Base-by-base conservation (phyloP, 2,888 invertebrate species). In the Achlya flavicornis region DNA sequence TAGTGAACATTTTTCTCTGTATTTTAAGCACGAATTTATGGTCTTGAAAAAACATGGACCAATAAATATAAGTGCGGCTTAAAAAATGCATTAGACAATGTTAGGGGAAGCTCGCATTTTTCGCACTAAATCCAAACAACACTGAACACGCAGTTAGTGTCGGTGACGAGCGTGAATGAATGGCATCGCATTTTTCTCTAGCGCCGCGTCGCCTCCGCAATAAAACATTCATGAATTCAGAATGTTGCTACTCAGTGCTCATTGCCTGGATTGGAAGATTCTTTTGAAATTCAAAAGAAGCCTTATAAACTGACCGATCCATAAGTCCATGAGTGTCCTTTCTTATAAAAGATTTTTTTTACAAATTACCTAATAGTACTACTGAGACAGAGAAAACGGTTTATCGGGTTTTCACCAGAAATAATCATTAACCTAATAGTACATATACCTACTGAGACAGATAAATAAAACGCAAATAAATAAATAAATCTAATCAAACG, bases 151-250 rank as follows among this genome's bases (percentile, higher is more conserved):
- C 88, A 89, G 88, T 92, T 90, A 91, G 88, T 87, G 85, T 82
- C 90, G 87, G 88, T 90, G 92, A 92, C 90, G 91, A 92, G 87
- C 85, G 84, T 77, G 85, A 88, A 92, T 88, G 87, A 86, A 92
- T 91, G 85, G 87, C 84, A 77, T 79, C 84, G 79, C 90, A 92
- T 92, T 91, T 91, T 90, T 93, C 90, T 78, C 86, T 83, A 88
- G 88, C 87, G 86, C 84, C 84, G 74, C 85, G 87, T 87, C 87
- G 86, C 85, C 83, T 85, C 75, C 74, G 83, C 85, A 86, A 89
- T 92, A 91, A 91, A 92, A 89, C 90, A 91, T 91, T 91, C 90
- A 90, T 89, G 91, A 90, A 89, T 89, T 86, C 87, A 84, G 84
- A 87, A 88, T 87, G 86, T 84, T 86, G 83, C 87, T 84, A 81